phyloP scores from a whole-genome alignment of 2,797 vertebrate species.

The Cygnus olor region DNA sequence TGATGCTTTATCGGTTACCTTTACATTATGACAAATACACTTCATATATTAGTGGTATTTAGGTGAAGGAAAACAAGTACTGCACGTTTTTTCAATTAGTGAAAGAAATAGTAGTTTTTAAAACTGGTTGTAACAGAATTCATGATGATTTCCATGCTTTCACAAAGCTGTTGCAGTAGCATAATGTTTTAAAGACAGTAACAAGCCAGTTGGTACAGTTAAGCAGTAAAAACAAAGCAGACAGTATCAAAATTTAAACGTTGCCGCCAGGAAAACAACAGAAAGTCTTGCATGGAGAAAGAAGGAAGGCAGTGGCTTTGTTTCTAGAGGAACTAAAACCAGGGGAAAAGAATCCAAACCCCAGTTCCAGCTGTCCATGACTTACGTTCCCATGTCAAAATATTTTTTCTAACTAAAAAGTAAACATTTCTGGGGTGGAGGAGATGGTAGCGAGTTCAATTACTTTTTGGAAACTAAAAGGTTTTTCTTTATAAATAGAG shows the following conservation, averaged over 20 bases:
- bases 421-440: fast-evolving
- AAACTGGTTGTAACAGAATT: background rate
- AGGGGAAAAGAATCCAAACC: background rate
- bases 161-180: background rate
- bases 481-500: background rate
- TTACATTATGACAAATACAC: background rate
- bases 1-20: background rate
- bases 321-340: background rate
- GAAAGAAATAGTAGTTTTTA: background rate
- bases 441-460: background rate
- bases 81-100: background rate
- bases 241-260: background rate
- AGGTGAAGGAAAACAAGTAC: background rate
- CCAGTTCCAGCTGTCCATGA: background rate
- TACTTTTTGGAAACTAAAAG: background rate
- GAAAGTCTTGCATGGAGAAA: background rate
- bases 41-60: background rate
- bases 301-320: background rate
- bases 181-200: background rate
- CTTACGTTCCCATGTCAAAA: background rate
- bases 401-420: background rate
- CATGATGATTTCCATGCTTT: background rate
- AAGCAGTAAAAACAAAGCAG: background rate
- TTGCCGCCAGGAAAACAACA: background rate
- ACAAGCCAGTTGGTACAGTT: background rate